Evolutionary conservation across 2,888 invertebrate species (phyloP).

Genomic region (Epinotia brunnichana): DNA sequence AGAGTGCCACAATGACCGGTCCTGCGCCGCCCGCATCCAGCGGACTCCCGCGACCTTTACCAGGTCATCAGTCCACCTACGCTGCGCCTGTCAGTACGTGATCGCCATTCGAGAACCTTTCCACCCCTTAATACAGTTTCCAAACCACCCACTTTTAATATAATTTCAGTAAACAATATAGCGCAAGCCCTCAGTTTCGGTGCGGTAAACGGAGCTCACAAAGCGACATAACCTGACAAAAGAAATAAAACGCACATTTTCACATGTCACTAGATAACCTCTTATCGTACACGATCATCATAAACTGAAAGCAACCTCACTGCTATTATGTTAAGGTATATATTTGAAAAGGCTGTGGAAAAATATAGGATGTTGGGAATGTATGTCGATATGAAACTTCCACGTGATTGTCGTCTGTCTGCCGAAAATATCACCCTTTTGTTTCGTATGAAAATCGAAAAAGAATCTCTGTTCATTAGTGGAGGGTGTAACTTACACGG

Average conservation of each 20-base stretch:
- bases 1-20: too few relatives aligned
- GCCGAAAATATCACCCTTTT: constrained; percentile 73
- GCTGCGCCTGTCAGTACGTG: too few relatives aligned
- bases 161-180: constrained; percentile 6
- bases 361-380: neutral
- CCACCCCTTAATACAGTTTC: neutral
- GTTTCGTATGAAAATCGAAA: constrained; percentile 79
- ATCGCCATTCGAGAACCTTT: too few relatives aligned
- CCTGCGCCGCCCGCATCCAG: too few relatives aligned
- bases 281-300: neutral
- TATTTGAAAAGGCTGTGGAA: neutral
- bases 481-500: constrained; percentile 78
- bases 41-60: too few relatives aligned
- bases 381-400: constrained; percentile 25
- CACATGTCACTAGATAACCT: neutral
- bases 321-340: neutral
- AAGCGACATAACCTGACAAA: constrained; percentile 17
- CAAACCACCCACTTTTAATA: neutral
- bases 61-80: too few relatives aligned
- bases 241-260: constrained; percentile 13
- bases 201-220: constrained; percentile 10
- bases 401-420: constrained; percentile 62
- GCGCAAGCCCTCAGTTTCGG: neutral
- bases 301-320: neutral
- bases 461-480: constrained; percentile 80